Base-by-base conservation (phyloP, 2,888 invertebrate genomes). In the Cyrtodaria siliqua region DNA sequence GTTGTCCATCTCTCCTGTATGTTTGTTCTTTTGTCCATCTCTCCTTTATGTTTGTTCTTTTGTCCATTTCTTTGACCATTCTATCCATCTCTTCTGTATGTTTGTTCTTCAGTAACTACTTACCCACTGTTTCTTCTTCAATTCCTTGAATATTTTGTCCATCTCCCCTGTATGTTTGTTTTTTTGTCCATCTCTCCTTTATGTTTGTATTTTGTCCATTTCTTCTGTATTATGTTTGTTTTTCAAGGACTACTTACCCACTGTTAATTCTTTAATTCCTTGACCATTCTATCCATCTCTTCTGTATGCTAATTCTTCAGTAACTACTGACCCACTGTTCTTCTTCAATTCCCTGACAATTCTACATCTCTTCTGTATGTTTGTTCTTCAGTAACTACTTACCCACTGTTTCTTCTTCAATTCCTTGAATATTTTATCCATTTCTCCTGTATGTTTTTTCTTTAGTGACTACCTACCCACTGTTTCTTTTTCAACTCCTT, bases 401-500 rank as follows among this genome's bases (percentile, higher is more conserved):
- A 93, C 93, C 98, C 98, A 98, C 91, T 97, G 97, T 90, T 97
- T 97, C 49, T 95, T 95, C 93, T 98, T 98, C 9, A 96, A 95
- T 63, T 96, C 95, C 20, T 44, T 44, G 68, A 95, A 95, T 38
- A 98, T 95, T 14, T 96, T 95, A 49, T 95, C 94, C 40, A 96
- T 94, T 70, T 97, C 97, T 0, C 79, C 68, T 23, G 79, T 80
- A 40, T 84, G 95, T 69, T 95, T 94, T 23, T 95, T 94, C 18
- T n/a, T n/a, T n/a, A n/a, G n/a, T n/a, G n/a, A n/a, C n/a, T n/a
- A n/a, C 68, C 69, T 81, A 93, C 93, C 98, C 98, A 98, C 91
- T 97, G 97, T 90, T 97, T 97, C 49, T 95, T 95, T 93, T 98
- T 98, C 9, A 96, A 95, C 62, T 96, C 95, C 20, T 44, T 44